Conservation (phyloP, 2,797 vertebrate species). For the Intellagama lesueurii region DNA sequence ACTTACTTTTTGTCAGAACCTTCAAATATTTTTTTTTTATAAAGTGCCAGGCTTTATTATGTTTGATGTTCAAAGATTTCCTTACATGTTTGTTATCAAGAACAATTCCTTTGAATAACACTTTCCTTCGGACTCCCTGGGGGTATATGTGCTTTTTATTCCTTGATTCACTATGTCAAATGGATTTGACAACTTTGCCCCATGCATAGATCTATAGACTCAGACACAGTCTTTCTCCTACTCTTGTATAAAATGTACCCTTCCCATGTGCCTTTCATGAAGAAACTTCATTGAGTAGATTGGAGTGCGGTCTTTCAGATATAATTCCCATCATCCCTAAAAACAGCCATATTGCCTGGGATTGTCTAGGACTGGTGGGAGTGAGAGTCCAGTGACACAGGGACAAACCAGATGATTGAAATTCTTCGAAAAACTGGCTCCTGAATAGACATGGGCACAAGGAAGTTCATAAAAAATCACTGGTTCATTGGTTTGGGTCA, state of each 20-base stretch:
- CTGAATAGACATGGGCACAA: no score
- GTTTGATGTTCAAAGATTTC: constrained; percentile 30
- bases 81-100: not conserved
- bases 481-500: no score
- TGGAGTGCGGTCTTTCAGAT: not conserved
- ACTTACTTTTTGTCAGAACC: not conserved
- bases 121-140: constrained; percentile 1
- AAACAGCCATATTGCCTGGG: not conserved
- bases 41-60: not conserved
- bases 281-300: not conserved
- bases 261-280: not conserved
- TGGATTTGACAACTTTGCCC: constrained; percentile 11
- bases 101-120: constrained; percentile 27
- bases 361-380: not conserved
- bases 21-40: constrained; percentile 15
- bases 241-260: no score
- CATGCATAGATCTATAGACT: not conserved
- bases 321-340: not conserved
- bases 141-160: not conserved
- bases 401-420: no score
- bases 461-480: no score
- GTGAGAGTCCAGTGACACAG: not conserved
- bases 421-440: no score
- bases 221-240: not conserved
- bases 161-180: constrained; percentile 16